Percentiles rank a stretch among this genome's conserved stretches.
Evolutionary conservation across 2,113 vertebrate genomes (phyloP).

Genomic region (Ondatra zibethicus): DNA sequence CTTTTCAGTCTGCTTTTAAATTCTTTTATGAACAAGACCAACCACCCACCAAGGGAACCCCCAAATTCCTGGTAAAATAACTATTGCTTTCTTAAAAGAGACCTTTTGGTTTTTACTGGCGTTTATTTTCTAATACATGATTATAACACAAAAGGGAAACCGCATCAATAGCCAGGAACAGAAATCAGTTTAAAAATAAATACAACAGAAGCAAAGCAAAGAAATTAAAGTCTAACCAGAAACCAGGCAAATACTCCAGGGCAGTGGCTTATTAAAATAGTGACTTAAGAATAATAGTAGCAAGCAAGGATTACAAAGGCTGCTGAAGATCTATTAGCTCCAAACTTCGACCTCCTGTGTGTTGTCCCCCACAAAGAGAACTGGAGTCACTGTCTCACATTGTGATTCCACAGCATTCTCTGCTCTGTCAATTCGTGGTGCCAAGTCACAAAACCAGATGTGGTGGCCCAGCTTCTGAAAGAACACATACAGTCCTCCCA

Average conservation of each 20-base stretch:
- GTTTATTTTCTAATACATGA: not conserved
- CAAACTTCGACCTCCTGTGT: not conserved
- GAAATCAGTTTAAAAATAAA: slow-evolving; percentile 17
- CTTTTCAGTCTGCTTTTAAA: not conserved
- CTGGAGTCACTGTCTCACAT: not conserved
- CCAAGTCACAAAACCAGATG: not conserved
- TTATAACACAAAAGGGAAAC: slow-evolving; percentile 16
- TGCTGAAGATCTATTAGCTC: not conserved
- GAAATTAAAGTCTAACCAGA: not conserved
- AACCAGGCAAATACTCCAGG: not conserved
- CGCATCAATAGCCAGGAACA: not conserved
- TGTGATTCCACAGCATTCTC: not conserved
- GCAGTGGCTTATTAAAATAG: not conserved
- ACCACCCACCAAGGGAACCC: not conserved
- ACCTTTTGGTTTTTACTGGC: not conserved
- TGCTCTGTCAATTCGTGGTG: not conserved
- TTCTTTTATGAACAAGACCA: not conserved
- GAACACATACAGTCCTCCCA: not conserved
- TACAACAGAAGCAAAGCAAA: slow-evolving; percentile 17
- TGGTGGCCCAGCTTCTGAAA: not conserved
- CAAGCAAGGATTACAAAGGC: not conserved
- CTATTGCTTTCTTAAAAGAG: not conserved
- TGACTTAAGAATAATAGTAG: not conserved
- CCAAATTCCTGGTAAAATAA: not conserved
- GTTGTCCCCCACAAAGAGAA: not conserved